Evolutionary conservation across 2,797 vertebrate genomes (phyloP).

Genomic region (Lerista edwardsae): DNA sequence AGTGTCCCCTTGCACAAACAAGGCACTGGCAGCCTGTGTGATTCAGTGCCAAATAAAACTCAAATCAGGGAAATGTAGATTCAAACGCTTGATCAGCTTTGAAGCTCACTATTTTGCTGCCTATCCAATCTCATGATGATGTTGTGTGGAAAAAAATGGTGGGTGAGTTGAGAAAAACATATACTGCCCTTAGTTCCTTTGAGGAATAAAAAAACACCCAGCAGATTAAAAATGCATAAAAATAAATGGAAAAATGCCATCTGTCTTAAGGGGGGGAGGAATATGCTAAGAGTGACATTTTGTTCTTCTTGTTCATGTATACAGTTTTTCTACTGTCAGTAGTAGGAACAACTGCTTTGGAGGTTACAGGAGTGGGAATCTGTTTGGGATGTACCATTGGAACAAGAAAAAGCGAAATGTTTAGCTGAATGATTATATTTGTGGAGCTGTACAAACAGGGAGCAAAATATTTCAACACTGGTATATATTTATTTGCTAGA

Average conservation of each 20-base stretch:
- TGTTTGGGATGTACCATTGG: not conserved
- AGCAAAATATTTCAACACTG: not conserved
- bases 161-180: not conserved
- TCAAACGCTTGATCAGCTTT: not conserved
- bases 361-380: not conserved
- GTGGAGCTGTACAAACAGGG: constrained; percentile 1
- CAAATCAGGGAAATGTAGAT: not conserved
- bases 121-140: no score
- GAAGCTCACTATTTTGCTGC: not conserved
- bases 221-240: not conserved
- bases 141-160: not conserved
- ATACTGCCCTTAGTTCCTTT: not conserved
- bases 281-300: not conserved
- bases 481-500: not conserved
- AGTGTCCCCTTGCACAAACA: not conserved
- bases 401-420: not conserved
- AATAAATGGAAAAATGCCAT: not conserved
- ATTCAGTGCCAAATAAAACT: not conserved
- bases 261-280: not conserved
- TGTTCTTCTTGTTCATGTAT: not conserved
- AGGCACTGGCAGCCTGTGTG: not conserved
- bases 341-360: not conserved
- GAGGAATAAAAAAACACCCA: not conserved
- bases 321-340: not conserved
- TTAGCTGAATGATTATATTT: constrained; percentile 6